Conservation (phyloP, 53 echinoderm and acorn worm genomes). For the Antedon mediterranea region DNA sequence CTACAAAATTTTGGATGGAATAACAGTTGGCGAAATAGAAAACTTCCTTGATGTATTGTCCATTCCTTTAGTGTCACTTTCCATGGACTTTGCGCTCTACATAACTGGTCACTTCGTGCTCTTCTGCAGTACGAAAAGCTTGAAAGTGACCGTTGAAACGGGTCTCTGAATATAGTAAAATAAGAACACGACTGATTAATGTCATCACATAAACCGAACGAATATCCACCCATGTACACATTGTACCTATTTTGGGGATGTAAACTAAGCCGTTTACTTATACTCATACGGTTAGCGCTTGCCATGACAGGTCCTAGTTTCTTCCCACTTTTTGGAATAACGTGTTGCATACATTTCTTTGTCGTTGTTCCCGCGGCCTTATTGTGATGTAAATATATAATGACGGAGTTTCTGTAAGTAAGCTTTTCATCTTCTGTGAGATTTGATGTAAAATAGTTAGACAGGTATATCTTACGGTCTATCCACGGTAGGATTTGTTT, state of each 20-base stretch:
- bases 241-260: neutral
- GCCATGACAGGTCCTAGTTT: slow-evolving; percentile 18
- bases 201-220: slow-evolving; percentile 80
- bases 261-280: neutral
- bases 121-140: slow-evolving; percentile 71
- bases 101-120: slow-evolving; percentile 64
- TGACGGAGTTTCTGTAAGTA: slow-evolving; percentile 12
- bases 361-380: slow-evolving; percentile 77
- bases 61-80: slow-evolving; percentile 64
- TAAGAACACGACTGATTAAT: slow-evolving; percentile 61
- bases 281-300: slow-evolving; percentile 7
- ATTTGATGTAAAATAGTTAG: slow-evolving; percentile 33
- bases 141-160: slow-evolving; percentile 69
- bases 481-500: neutral
- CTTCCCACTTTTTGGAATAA: slow-evolving; percentile 8
- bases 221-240: slow-evolving; percentile 70
- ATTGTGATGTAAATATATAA: slow-evolving; percentile 73
- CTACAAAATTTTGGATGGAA: slow-evolving; percentile 64
- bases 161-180: slow-evolving; percentile 80
- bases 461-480: slow-evolving; percentile 20
- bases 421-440: slow-evolving; percentile 10
- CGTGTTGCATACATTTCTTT: slow-evolving; percentile 39
- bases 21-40: slow-evolving; percentile 67
- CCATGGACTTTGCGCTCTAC: slow-evolving; percentile 42
- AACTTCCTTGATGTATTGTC: slow-evolving; percentile 91